Evolutionary conservation across 2,888 invertebrate species (phyloP), one percentile per base, ranked within the genome.

Genomic region (Erebia aethiops): DNA sequence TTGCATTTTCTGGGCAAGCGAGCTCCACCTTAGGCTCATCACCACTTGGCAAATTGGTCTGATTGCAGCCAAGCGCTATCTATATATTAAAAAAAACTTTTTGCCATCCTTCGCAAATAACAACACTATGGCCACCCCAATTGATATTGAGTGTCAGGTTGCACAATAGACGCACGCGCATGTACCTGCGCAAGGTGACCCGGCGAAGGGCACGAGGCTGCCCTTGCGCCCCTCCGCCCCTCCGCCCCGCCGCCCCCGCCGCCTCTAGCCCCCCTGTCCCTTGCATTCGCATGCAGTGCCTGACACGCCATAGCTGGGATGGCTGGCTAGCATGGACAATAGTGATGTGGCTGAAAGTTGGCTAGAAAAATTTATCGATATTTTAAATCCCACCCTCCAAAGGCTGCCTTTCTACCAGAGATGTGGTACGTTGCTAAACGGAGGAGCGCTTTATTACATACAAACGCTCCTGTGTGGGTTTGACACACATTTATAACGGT

Each of bases 161-260:
- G 87, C 86, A 89, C 90, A 92, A 92, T 91, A 91, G 92, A 85
- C 85, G 88, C 89, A 88, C 87, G 90, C 89, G 88, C 88, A 84
- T 85, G 90, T 89, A 90, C 90, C 89, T 87, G 89, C 81, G 84
- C 89, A 92, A 92, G 92, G 92, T 91, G 92, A 91, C 91, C 92
- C 78, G 80, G 80, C 85, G 89, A 92, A 92, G 92, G 92, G 92
- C 92, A 92, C 88, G 85, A 81, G 82, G 83, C 84, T 83, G 87
- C 86, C 89, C 87, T 88, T 87, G 87, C 84, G 83, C 87, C 84
- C 85, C 86, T 77, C 73, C 81, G 71, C 43, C 9, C 0, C 86
- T 88, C 86, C 87, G 86, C 86, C 84, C 83, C 87, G 82, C 87
- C 85, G 86, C 8, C 77, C 73, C 77, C 77, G 78, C 75, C 16